Evolutionary conservation across 2,888 invertebrate species (phyloP).

Genomic region (Ischnura elegans): DNA sequence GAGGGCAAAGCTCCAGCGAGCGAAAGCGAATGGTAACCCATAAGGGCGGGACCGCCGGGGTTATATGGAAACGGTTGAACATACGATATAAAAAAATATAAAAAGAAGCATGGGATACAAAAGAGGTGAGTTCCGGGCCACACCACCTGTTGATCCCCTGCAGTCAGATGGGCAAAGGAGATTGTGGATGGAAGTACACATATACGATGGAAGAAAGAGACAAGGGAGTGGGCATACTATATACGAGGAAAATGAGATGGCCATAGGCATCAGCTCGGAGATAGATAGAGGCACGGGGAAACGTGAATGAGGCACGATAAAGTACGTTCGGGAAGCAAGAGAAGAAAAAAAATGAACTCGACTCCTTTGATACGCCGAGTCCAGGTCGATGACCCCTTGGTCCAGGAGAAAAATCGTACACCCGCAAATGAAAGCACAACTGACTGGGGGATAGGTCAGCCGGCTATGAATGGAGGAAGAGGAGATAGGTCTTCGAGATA

Average conservation of each 20-base stretch:
- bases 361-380: too few species aligned
- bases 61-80: not conserved
- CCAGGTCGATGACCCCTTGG: too few species aligned
- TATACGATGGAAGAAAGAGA: not conserved
- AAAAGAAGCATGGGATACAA: not conserved
- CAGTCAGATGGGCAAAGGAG: not conserved
- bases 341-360: too few species aligned
- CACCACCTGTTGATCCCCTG: constrained; percentile 47
- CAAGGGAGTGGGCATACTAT: not conserved
- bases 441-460: too few species aligned
- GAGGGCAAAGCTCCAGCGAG: not conserved
- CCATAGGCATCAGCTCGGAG: too few species aligned
- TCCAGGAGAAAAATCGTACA: too few species aligned
- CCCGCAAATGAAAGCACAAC: too few species aligned
- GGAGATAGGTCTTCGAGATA: too few species aligned
- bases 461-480: too few species aligned
- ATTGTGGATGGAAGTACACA: not conserved
- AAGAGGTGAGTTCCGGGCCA: not conserved
- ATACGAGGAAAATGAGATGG: not conserved
- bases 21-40: not conserved
- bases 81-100: not conserved
- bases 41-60: not conserved
- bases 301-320: not conserved
- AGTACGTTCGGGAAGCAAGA: not conserved
- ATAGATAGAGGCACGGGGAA: not conserved